Conservation (phyloP, 2,888 invertebrate genomes). For the Idaea aversata region DNA sequence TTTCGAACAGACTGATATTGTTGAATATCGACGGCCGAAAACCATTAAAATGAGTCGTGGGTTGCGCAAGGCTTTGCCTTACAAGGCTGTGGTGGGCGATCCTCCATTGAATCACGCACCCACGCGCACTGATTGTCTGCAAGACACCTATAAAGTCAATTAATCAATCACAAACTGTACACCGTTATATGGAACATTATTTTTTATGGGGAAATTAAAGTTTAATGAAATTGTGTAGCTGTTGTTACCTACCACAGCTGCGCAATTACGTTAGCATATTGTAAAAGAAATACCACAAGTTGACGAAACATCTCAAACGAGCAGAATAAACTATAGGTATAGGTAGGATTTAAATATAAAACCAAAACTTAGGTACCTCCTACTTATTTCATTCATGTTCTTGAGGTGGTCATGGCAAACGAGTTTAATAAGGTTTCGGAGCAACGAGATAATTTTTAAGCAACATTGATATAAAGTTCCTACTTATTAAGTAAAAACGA, state of each 20-base stretch:
- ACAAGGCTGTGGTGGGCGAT: conserved; percentile 52
- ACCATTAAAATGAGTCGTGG: conserved; percentile 44
- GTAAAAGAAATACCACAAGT: too few relatives aligned
- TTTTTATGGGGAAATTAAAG: not conserved
- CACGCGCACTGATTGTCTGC: conserved; percentile 54
- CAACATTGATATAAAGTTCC: too few relatives aligned
- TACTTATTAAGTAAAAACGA: too few relatives aligned
- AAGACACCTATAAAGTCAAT: conserved; percentile 43
- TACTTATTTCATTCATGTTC: too few relatives aligned
- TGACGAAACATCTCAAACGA: too few relatives aligned
- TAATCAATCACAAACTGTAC: conserved; percentile 30
- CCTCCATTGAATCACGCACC: conserved; percentile 65
- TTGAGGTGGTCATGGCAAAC: too few relatives aligned
- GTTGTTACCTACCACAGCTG: not conserved
- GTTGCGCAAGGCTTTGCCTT: conserved; percentile 57
- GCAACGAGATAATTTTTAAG: too few relatives aligned
- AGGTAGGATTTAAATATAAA: too few relatives aligned
- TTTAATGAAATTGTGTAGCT: not conserved
- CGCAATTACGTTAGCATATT: too few relatives aligned
- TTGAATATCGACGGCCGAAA: conserved; percentile 38
- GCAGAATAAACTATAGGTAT: too few relatives aligned
- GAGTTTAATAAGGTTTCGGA: too few relatives aligned
- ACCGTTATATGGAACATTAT: conserved; percentile 29
- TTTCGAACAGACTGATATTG: conserved; percentile 15
- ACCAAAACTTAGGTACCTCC: too few relatives aligned